Evolutionary conservation across 2,888 invertebrate genomes (phyloP).

Genomic region (Nephrotoma guestfalica): DNA sequence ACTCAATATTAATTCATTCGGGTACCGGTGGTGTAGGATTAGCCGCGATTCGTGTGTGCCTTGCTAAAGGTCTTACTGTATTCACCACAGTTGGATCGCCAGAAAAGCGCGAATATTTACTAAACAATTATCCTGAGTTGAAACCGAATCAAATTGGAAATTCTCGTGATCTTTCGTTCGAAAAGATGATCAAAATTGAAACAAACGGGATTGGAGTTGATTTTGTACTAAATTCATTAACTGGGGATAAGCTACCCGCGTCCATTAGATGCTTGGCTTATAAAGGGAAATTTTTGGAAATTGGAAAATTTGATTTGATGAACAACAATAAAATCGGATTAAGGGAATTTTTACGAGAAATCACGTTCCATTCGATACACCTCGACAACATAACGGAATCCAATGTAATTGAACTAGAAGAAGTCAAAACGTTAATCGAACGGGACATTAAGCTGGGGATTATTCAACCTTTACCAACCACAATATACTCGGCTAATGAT

Average conservation of each 20-base stretch:
- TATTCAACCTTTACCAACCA: conserved; percentile 51
- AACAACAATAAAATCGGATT: conserved; percentile 46
- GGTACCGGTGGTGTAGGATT: conserved; percentile 61
- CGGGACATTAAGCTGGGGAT: conserved; percentile 51
- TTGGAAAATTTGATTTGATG: conserved; percentile 71
- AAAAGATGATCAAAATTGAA: conserved; percentile 61
- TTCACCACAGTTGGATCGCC: conserved; percentile 55
- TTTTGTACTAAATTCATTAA: conserved; percentile 76
- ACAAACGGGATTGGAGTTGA: conserved; percentile 84
- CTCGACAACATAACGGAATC: conserved; percentile 51
- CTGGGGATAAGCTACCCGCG: conserved; percentile 78
- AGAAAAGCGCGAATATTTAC: conserved; percentile 49
- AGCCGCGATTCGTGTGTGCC: conserved; percentile 59
- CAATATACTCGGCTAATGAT: conserved; percentile 47
- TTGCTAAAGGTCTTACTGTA: conserved; percentile 47
- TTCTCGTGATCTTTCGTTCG: conserved; percentile 76
- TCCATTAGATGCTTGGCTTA: conserved; percentile 44
- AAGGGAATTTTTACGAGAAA: conserved; percentile 52
- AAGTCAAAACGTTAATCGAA: conserved; percentile 38
- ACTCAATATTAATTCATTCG: conserved; percentile 38
- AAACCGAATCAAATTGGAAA: conserved; percentile 63
- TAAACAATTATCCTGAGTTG: conserved; percentile 36
- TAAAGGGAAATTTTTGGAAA: conserved; percentile 63
- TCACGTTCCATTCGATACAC: conserved; percentile 63
- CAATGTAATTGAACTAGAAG: conserved; percentile 14